Evolutionary conservation across 2,888 invertebrate genomes (phyloP).

Genomic region (Mimas tiliae): DNA sequence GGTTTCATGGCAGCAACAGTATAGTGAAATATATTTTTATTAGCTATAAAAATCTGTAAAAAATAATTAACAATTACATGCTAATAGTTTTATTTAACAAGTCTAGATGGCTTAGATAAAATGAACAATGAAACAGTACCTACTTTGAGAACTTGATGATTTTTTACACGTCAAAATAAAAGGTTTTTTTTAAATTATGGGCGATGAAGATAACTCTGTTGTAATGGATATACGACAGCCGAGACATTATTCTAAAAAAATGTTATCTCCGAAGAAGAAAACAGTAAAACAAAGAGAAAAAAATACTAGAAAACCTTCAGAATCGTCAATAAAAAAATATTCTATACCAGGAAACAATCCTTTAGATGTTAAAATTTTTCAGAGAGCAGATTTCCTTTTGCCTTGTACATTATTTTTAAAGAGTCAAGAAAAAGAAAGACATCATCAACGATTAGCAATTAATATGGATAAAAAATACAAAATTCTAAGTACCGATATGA

Average conservation of each 20-base stretch:
- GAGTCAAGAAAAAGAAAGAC: slow-evolving; percentile 49
- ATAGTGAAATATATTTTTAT: too few relatives aligned
- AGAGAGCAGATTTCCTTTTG: slow-evolving; percentile 55
- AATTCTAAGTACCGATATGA: slow-evolving; percentile 52
- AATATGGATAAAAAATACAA: slow-evolving; percentile 59
- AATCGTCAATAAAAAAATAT: slow-evolving; percentile 43
- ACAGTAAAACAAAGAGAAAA: slow-evolving; percentile 36
- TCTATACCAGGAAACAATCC: slow-evolving; percentile 47
- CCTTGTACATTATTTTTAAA: slow-evolving; percentile 59
- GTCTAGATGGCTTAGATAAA: slow-evolving; percentile 49
- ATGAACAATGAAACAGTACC: slow-evolving; percentile 4
- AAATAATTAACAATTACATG: background rate
- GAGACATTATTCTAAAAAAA: slow-evolving; percentile 39
- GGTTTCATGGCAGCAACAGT: too few relatives aligned
- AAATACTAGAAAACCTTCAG: slow-evolving; percentile 37
- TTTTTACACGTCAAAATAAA: background rate
- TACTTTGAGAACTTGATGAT: background rate
- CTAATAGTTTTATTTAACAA: slow-evolving; percentile 10
- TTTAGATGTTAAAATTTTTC: slow-evolving; percentile 46
- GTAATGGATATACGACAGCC: slow-evolving; percentile 51
- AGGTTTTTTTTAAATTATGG: slow-evolving; percentile 34
- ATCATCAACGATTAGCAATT: slow-evolving; percentile 48
- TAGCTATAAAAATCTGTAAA: too few relatives aligned
- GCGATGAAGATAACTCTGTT: slow-evolving; percentile 47
- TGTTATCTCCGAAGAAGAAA: slow-evolving; percentile 35